A percentile compares a stretch with the other conserved stretches of the same genome.
These are phyloP conservation scores for Mythimna loreyi DNA, from an alignment of 2,888 invertebrate species.

Conservation along the genomic window DNA sequence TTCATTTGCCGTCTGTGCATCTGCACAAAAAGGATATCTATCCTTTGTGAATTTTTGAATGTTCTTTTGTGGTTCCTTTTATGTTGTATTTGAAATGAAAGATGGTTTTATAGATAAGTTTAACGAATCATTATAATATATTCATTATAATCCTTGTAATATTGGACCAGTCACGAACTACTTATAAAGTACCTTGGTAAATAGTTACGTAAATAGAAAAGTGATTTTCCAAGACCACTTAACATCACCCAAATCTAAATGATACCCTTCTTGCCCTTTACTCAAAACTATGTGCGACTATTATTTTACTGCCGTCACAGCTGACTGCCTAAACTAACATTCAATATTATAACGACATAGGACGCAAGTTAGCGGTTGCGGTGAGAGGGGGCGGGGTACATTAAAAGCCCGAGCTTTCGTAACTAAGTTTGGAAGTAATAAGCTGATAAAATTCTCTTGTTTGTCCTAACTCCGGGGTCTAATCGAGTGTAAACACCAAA, in stretches of 20 bases:
- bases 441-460: slow-evolving; percentile 44
- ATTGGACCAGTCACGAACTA: not conserved
- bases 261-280: not conserved
- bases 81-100: slow-evolving; percentile 26
- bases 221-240: not conserved
- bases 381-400: slow-evolving; percentile 6
- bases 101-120: not conserved
- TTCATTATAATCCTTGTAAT: too few species aligned
- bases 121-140: not conserved
- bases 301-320: slow-evolving; percentile 20
- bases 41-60: slow-evolving; percentile 45
- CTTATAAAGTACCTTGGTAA: not conserved
- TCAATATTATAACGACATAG: slow-evolving; percentile 41
- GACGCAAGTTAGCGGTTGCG: slow-evolving; percentile 8
- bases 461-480: slow-evolving; percentile 40
- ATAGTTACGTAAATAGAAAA: not conserved
- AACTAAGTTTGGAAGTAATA: slow-evolving; percentile 51
- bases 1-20: slow-evolving; percentile 21
- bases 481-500: slow-evolving; percentile 48
- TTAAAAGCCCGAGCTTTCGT: slow-evolving; percentile 27
- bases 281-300: slow-evolving; percentile 26
- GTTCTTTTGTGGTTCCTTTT: slow-evolving; percentile 38
- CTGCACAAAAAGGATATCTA: too few species aligned
- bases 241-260: slow-evolving; percentile 8
- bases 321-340: slow-evolving; percentile 54